Conservation (phyloP, 2,113 vertebrate species). For the Heloderma charlesbogerti region DNA sequence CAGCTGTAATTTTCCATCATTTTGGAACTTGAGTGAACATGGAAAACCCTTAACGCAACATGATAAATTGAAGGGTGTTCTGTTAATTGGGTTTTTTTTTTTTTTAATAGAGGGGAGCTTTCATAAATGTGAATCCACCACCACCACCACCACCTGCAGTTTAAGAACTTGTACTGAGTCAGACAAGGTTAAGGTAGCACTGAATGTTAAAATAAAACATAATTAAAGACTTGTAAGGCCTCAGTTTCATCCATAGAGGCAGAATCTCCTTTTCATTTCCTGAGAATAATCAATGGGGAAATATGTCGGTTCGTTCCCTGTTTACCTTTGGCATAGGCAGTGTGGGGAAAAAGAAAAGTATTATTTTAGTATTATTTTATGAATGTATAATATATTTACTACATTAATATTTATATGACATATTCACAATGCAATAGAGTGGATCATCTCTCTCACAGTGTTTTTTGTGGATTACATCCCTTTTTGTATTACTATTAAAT, state of each 20-base stretch:
- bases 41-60: too few relatives aligned
- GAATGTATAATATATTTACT: not conserved
- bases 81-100: too few relatives aligned
- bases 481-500: not conserved
- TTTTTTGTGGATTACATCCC: not conserved
- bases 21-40: too few relatives aligned
- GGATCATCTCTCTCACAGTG: not conserved
- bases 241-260: not conserved
- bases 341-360: not conserved
- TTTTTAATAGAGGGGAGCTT: too few relatives aligned
- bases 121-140: too few relatives aligned
- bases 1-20: too few relatives aligned
- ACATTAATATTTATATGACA: not conserved
- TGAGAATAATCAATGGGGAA: not conserved
- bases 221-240: not conserved
- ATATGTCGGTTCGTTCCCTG: not conserved
- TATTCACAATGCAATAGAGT: not conserved
- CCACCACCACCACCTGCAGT: too few relatives aligned
- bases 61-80: too few relatives aligned
- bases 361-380: not conserved
- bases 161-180: too few relatives aligned
- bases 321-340: too few relatives aligned
- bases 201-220: slow-evolving; percentile 2
- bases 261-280: slow-evolving; percentile 14
- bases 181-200: not conserved